Conservation (phyloP, 30 jellyfish, hydroid and myxozoan species). For the Aurelia aurita region DNA sequence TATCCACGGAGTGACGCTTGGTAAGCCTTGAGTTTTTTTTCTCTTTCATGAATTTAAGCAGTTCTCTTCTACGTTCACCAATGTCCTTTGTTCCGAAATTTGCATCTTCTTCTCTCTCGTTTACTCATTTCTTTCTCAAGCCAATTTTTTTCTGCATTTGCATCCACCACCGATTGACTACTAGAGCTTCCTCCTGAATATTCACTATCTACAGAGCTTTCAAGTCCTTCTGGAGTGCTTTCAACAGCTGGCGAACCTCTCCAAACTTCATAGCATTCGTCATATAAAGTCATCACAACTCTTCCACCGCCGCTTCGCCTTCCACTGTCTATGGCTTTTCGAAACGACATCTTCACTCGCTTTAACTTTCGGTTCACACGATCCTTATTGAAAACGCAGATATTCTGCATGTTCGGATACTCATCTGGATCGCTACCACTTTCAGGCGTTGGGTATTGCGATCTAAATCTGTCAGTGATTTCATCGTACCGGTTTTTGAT, state of each 20-base stretch:
- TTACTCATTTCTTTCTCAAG: no score
- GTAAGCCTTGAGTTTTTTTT: conserved; percentile 11
- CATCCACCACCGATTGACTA: no score
- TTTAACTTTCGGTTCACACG: conserved; percentile 3
- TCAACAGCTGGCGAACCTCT: conserved; percentile 56
- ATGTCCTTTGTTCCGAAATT: conserved; percentile 3
- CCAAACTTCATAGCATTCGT: conserved; percentile 38
- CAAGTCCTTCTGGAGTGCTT: conserved; percentile 26
- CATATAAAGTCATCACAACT: conserved; percentile 16
- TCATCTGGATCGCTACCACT: neutral
- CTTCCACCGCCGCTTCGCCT: conserved; percentile 33
- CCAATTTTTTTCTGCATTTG: no score
- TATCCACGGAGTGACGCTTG: conserved; percentile 9
- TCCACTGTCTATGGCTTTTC: conserved; percentile 41
- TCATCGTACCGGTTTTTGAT: neutral
- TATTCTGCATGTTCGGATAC: conserved; percentile 6
- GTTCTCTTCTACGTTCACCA: conserved; percentile 15
- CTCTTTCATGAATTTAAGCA: conserved; percentile 13
- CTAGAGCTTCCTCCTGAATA: no score
- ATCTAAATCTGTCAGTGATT: neutral
- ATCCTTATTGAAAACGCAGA: neutral
- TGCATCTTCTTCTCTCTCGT: conserved; percentile 7
- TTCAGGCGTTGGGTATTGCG: conserved; percentile 4
- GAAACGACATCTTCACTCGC: neutral
- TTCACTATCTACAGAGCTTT: neutral